phyloP scores from a whole-genome alignment of 2,888 invertebrate species.

The Hipparchia sbordonii region DNA sequence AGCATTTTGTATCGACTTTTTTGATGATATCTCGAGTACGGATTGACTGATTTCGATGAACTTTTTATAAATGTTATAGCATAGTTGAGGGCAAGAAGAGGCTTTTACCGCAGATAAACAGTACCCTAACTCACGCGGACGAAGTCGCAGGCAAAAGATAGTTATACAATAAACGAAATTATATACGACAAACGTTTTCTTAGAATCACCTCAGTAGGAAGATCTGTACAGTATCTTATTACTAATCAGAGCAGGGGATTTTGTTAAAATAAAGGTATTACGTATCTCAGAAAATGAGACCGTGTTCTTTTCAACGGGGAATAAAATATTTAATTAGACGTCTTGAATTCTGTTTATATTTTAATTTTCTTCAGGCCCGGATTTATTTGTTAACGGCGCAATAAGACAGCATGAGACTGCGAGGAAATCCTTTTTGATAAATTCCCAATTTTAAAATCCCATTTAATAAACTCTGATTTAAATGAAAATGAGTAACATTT shows the following conservation, averaged over 20 bases:
- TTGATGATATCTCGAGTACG: too few species aligned
- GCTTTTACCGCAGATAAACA: too few species aligned
- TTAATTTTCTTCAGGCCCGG: slow-evolving; percentile 23
- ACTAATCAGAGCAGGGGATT: slow-evolving; percentile 7
- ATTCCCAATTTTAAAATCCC: neutral
- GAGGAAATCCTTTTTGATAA: slow-evolving; percentile 9
- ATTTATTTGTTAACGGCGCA: slow-evolving; percentile 21
- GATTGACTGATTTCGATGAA: too few species aligned
- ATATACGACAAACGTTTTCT: neutral
- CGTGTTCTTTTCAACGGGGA: slow-evolving; percentile 22
- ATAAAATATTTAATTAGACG: slow-evolving; percentile 32
- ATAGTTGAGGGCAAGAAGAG: too few species aligned
- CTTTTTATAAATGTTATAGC: too few species aligned
- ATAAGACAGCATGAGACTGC: neutral
- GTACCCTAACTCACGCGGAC: too few species aligned
- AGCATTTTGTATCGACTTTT: too few species aligned
- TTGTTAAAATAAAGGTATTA: neutral
- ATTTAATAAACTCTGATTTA: too few species aligned
- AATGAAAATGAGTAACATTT: too few species aligned
- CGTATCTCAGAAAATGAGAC: slow-evolving; percentile 15
- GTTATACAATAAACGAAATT: too few species aligned
- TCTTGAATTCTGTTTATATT: slow-evolving; percentile 25
- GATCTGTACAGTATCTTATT: neutral
- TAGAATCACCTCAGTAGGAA: neutral
- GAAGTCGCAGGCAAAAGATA: too few species aligned